A percentile compares a stretch with the other conserved stretches of the same genome.
Conservation (phyloP, 2,797 vertebrate genomes). For the Brachyalestes nurse region DNA sequence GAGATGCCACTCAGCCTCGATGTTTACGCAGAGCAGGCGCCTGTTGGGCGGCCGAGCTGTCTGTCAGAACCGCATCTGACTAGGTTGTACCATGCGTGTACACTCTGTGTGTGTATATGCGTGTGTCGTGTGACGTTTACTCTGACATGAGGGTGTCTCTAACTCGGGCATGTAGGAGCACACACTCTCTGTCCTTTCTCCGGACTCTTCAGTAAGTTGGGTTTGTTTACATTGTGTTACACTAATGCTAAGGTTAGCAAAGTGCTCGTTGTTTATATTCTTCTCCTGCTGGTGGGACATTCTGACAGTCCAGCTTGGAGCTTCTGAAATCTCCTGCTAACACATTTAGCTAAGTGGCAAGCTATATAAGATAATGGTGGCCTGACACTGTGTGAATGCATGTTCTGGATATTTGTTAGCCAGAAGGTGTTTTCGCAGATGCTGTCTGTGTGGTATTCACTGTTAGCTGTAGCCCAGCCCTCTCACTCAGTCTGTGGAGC, state of each 20-base stretch:
- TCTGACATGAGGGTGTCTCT: conserved; percentile 11
- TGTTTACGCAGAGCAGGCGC: neutral
- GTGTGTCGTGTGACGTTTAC: conserved; percentile 58
- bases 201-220: neutral
- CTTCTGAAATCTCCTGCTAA: neutral
- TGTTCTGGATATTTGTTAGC: neutral
- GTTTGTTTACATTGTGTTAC: neutral
- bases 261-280: neutral
- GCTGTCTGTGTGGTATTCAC: neutral
- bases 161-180: neutral
- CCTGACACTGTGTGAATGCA: neutral
- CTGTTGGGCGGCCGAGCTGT: conserved; percentile 67
- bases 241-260: neutral
- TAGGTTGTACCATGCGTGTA: conserved; percentile 55
- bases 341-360: neutral
- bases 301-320: neutral
- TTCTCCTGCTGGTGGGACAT: too few relatives aligned
- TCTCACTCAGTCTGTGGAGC: neutral
- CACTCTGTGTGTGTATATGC: conserved; percentile 29
- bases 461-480: conserved; percentile 18
- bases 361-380: neutral
- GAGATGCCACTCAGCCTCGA: conserved; percentile 52
- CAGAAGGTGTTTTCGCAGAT: neutral
- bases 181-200: neutral
- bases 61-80: conserved; percentile 53